Conservation (phyloP, 2,113 vertebrate species). For the Vulpes lagopus region DNA sequence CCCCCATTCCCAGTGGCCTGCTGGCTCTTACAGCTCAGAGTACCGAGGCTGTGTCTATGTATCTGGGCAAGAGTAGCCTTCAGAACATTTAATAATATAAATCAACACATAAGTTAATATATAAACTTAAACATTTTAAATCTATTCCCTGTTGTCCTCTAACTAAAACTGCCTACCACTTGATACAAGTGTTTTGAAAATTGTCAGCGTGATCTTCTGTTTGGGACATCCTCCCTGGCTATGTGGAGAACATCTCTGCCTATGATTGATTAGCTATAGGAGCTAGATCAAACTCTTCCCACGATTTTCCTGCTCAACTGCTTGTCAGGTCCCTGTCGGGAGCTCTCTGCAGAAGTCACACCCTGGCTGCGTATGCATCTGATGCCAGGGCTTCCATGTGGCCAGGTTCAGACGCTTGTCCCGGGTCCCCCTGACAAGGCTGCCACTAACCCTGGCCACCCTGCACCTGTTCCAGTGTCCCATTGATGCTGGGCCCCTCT, state of each 20-base stretch:
- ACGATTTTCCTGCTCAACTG: not conserved
- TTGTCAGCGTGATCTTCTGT: slow-evolving; percentile 1
- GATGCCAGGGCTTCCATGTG: fast-evolving
- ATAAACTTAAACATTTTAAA: not conserved
- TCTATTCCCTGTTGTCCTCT: not conserved
- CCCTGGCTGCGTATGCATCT: no score
- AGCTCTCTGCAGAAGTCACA: not conserved
- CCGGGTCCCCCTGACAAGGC: not conserved
- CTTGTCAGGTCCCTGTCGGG: not conserved
- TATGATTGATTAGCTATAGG: not conserved
- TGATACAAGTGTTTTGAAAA: not conserved
- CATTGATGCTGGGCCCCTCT: not conserved
- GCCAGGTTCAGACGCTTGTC: not conserved
- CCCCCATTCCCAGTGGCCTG: not conserved
- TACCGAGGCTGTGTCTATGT: not conserved
- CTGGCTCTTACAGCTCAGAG: not conserved
- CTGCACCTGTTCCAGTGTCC: not conserved
- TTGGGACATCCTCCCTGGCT: not conserved
- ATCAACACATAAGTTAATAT: not conserved
- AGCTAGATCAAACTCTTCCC: not conserved
- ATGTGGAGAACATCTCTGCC: not conserved
- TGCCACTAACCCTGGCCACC: not conserved
- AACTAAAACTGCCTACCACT: not conserved
- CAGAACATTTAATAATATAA: slow-evolving; percentile 20
- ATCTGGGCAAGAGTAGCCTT: not conserved